Evolutionary conservation across 1,140 invertebrate genomes (phyloP).

Genomic region (Gonioctena quinquepunctata): DNA sequence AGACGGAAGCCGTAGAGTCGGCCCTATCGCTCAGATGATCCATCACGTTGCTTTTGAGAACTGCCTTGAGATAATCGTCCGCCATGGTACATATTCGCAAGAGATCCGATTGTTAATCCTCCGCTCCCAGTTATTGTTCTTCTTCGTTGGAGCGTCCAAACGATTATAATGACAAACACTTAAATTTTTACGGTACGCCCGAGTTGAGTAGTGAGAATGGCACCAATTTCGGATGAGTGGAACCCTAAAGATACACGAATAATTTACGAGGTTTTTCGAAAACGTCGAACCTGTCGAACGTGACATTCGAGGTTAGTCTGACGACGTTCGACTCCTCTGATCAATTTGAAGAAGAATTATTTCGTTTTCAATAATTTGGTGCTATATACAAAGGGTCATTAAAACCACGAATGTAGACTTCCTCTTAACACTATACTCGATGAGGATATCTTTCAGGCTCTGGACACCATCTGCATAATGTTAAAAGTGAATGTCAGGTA

Average conservation of each 20-base stretch:
- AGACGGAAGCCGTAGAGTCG: background rate
- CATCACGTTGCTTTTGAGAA: conserved; percentile 32
- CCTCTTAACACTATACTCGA: no score
- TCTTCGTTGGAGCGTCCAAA: background rate
- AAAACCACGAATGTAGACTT: no score
- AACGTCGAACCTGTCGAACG: background rate
- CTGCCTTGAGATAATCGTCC: conserved; percentile 31
- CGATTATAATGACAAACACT: background rate
- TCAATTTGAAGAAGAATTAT: background rate
- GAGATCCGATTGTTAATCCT: background rate
- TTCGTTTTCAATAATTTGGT: no score
- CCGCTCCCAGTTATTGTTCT: conserved; percentile 13
- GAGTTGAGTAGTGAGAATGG: background rate
- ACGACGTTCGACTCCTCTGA: background rate
- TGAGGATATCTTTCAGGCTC: no score
- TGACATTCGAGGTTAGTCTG: background rate
- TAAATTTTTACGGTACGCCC: background rate
- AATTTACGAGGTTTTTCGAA: conserved; percentile 7
- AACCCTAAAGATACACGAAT: background rate
- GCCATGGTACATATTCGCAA: conserved; percentile 24
- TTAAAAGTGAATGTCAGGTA: no score
- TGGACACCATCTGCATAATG: no score
- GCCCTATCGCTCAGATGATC: background rate
- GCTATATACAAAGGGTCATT: no score
- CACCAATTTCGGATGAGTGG: background rate